These are phyloP conservation scores for Bucorvus abyssinicus DNA, from an alignment of 2,797 vertebrate species.

Conservation along the genomic window DNA sequence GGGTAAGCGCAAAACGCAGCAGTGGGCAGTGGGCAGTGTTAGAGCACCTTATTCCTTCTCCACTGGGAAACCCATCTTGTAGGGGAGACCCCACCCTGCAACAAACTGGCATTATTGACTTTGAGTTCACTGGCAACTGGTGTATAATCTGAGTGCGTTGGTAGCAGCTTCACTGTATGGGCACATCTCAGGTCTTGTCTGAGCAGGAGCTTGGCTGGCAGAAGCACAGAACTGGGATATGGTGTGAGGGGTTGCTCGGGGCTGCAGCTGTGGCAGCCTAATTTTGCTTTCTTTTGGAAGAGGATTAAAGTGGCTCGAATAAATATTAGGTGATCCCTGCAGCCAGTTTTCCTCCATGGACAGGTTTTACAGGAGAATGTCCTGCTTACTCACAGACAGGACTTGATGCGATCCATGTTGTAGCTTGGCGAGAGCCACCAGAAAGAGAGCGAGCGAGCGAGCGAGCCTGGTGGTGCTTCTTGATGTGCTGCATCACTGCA, in stretches of 20 bases:
- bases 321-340: neutral
- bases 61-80: neutral
- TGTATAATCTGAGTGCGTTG: neutral
- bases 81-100: neutral
- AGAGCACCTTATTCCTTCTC: neutral
- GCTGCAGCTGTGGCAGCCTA: neutral
- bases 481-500: fast-evolving
- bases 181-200: neutral
- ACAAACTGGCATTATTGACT: neutral
- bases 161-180: neutral
- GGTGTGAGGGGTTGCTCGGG: neutral
- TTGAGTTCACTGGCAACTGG: neutral
- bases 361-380: neutral
- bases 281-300: neutral
- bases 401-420: fast-evolving
- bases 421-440: neutral
- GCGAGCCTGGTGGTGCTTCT: neutral
- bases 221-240: neutral
- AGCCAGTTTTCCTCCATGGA: neutral
- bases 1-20: fast-evolving
- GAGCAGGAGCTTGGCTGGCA: neutral
- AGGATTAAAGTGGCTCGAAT: neutral
- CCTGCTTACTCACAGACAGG: neutral
- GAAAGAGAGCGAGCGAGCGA: too few relatives aligned
- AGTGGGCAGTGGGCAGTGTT: neutral